phyloP scores from a whole-genome alignment of 2,113 vertebrate genomes.

The Aptenodytes forsteri region DNA sequence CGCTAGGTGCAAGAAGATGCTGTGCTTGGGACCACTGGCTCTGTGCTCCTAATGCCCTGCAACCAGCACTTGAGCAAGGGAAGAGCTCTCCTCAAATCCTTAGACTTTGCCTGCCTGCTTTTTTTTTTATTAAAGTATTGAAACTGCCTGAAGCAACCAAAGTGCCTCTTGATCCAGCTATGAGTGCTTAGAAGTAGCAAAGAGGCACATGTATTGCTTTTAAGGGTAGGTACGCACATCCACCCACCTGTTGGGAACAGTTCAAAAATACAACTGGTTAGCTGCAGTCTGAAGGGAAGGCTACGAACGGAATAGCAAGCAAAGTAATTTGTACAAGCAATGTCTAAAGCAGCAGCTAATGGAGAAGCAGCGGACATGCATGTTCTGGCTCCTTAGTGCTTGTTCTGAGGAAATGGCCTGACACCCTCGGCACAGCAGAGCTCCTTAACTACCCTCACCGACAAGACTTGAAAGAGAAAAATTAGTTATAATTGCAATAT shows the following conservation, averaged over 20 bases:
- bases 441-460: conserved; percentile 12
- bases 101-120: background rate
- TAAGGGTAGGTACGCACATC: background rate
- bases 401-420: conserved; percentile 26
- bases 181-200: conserved; percentile 1
- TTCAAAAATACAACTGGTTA: background rate
- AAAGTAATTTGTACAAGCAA: background rate
- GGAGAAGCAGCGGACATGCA: background rate
- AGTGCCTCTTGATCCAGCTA: background rate
- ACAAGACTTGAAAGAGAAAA: conserved; percentile 44
- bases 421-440: conserved; percentile 15
- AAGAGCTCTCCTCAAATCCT: background rate
- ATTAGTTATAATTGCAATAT: conserved; percentile 30
- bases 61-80: background rate
- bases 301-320: background rate
- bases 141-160: conserved; percentile 38
- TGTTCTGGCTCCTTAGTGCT: background rate
- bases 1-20: background rate
- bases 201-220: conserved; percentile 1
- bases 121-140: background rate
- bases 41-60: background rate
- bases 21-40: background rate
- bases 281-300: conserved; percentile 14
- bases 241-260: conserved; percentile 32
- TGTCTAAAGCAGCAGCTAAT: background rate